Evolutionary conservation across 2,797 vertebrate species (phyloP).

Genomic region (Molossus alvarezi): DNA sequence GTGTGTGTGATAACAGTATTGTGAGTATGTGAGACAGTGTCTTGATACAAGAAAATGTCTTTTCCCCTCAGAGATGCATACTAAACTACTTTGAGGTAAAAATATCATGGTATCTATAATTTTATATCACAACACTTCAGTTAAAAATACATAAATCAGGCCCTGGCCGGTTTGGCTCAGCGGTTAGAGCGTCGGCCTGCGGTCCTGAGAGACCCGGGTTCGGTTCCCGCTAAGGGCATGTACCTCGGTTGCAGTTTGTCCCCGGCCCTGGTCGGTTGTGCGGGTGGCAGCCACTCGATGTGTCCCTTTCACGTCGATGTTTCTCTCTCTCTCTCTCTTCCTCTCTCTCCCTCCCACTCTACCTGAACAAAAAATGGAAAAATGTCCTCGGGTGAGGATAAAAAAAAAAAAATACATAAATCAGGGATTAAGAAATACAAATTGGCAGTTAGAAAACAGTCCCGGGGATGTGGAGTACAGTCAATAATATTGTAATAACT

Average conservation of each 20-base stretch:
- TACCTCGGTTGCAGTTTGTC: too few relatives aligned
- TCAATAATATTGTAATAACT: neutral
- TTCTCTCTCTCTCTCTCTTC: too few relatives aligned
- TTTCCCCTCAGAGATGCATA: neutral
- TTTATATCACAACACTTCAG: neutral
- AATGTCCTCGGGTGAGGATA: too few relatives aligned
- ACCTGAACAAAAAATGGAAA: too few relatives aligned
- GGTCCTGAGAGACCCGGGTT: too few relatives aligned
- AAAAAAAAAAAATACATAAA: neutral
- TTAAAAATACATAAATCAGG: neutral
- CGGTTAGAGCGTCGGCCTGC: too few relatives aligned
- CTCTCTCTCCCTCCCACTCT: too few relatives aligned
- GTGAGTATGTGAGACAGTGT: neutral
- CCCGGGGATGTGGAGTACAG: neutral
- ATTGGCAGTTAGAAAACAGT: neutral
- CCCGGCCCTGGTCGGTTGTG: too few relatives aligned
- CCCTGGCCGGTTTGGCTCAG: too few relatives aligned
- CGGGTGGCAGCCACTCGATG: too few relatives aligned
- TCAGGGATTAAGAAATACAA: neutral
- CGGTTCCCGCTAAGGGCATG: too few relatives aligned
- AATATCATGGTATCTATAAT: neutral
- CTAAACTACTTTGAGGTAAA: neutral
- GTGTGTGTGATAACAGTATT: neutral
- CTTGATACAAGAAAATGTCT: constrained; percentile 29
- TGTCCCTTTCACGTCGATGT: too few relatives aligned